These are phyloP conservation scores for Drosophila truncata DNA, from an alignment of 1,140 invertebrate genomes.

Conservation along the genomic window DNA sequence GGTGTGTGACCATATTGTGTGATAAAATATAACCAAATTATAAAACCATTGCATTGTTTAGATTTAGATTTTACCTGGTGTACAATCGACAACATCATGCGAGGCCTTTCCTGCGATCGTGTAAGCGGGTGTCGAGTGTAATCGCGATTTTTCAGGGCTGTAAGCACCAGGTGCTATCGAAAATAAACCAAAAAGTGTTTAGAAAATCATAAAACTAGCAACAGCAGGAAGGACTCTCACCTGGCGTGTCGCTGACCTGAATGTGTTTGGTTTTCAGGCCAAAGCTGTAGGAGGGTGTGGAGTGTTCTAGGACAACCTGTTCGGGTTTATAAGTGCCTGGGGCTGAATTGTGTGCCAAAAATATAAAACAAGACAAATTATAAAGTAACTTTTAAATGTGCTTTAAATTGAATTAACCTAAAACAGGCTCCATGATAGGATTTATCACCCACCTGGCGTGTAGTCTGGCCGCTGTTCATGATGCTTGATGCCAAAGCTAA, in stretches of 20 bases:
- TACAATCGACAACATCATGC: constrained; percentile 87
- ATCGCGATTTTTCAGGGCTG: constrained; percentile 85
- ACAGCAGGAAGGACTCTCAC: constrained; percentile 28
- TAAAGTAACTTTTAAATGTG: neutral
- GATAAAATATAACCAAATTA: neutral
- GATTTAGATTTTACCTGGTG: constrained; percentile 85
- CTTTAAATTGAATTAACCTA: neutral
- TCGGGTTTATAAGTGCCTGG: constrained; percentile 89
- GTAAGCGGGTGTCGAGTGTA: constrained; percentile 86
- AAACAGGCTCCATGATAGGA: too few relatives aligned
- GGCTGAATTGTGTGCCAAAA: constrained; percentile 58
- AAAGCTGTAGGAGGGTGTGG: constrained; percentile 88
- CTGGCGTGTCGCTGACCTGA: constrained; percentile 81
- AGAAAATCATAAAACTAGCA: neutral
- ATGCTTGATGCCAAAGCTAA: constrained; percentile 88
- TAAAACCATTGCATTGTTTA: too few relatives aligned
- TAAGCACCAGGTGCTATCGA: constrained; percentile 86
- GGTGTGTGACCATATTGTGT: neutral
- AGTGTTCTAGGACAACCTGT: constrained; percentile 87
- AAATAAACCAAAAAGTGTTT: constrained; percentile 1
- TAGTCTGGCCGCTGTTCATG: constrained; percentile 89
- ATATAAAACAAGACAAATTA: constrained; percentile 82
- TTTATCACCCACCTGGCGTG: constrained; percentile 88
- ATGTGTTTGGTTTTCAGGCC: constrained; percentile 86
- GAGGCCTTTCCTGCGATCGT: constrained; percentile 88